Evolutionary conservation across 2,888 invertebrate species (phyloP).

Genomic region (Gasteruption jaculator): DNA sequence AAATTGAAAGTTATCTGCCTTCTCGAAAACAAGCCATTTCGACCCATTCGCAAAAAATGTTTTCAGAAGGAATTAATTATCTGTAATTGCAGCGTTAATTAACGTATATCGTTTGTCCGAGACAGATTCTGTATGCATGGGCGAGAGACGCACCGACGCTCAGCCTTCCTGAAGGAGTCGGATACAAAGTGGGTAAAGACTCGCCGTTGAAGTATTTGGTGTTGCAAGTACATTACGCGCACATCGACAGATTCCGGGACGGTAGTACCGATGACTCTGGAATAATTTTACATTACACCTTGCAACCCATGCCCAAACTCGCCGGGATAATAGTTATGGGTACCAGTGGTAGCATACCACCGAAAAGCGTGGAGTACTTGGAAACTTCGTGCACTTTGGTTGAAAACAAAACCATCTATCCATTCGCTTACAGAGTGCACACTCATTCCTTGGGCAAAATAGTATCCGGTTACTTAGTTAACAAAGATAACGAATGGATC

Average conservation of each 20-base stretch:
- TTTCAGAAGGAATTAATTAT: no score
- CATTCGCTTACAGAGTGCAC: conserved; percentile 93
- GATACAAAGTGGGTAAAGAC: conserved; percentile 83
- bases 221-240: conserved; percentile 87
- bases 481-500: conserved; percentile 69
- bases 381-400: conserved; percentile 82
- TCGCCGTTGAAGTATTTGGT: conserved; percentile 85
- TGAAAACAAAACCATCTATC: conserved; percentile 82
- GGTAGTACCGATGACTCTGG: conserved; percentile 81
- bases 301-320: conserved; percentile 71
- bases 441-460: conserved; percentile 85
- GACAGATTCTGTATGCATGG: conserved; percentile 89
- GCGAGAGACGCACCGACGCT: conserved; percentile 85
- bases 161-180: conserved; percentile 78
- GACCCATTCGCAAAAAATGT: no score
- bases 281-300: conserved; percentile 74
- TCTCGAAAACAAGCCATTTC: no score
- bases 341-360: conserved; percentile 76
- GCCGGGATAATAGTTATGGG: conserved; percentile 91
- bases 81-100: no score
- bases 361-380: conserved; percentile 73
- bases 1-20: no score
- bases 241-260: conserved; percentile 62
- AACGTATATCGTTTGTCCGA: no score
- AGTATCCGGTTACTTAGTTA: conserved; percentile 70